Evolutionary conservation across 2,797 vertebrate species (phyloP), one percentile per base, ranked within the genome.

Genomic region (Leptoclinus maculatus): DNA sequence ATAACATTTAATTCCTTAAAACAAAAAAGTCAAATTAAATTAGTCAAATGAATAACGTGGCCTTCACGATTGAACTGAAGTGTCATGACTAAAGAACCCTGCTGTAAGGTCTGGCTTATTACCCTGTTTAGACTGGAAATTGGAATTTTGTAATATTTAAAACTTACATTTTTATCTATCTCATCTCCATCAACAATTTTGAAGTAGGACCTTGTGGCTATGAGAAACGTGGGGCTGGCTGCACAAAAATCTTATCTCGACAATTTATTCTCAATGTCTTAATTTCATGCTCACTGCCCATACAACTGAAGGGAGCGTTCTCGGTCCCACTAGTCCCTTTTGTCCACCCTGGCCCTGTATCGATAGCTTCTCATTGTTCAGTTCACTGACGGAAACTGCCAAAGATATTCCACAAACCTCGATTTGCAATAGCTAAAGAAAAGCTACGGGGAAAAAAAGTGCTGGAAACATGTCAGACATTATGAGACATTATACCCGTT

Each of bases 201-300:
- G 2, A 36, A 38, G 14, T 6, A 19, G 25, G n/a, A 36, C 8
- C 14, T 51, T 12, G n/a, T 49, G 25, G 65, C 13, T 6, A 17
- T n/a, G 2, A 29, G 12, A 47, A 32, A 76, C 25, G 58, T 0
- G 1, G 63, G 80, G 67, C 67, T 69, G 84, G 64, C 64, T 81
- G 67, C 78, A 76, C 58, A 80, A 9, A 0, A 43, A 21, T 43
- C 66, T 29, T 29, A 67, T 27, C 17, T 14, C 23, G 4, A 11
- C 2, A 1, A 14, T 17, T 23, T 47, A 32, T 1, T 32, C 32
- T 56, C 10, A 39, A 29, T 1, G 3, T 10, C n/a, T 16, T 7
- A 17, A 41, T 58, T 49, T 21, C 11, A 38, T 1, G 14, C 64
- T 67, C 32, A 25, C 38, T 36, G 32, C 13, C 17, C 11, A 19